Percentiles rank a stretch among this genome's conserved stretches.
These are phyloP conservation scores for Lepidocyrtoides sp. DNA, from an alignment of 2,888 invertebrate genomes.

Conservation along the genomic window DNA sequence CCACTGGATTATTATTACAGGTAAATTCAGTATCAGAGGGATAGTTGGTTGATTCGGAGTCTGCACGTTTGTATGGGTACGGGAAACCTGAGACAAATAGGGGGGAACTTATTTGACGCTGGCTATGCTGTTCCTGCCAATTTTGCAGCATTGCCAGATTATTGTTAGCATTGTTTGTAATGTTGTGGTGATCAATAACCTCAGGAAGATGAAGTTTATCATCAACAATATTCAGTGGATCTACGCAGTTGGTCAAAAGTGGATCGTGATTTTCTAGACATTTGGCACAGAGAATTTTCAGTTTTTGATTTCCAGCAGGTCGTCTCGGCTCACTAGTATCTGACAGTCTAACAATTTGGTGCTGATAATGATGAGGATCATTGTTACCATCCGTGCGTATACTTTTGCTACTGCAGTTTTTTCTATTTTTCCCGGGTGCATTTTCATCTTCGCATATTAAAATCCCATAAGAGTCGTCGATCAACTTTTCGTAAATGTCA, in stretches of 20 bases:
- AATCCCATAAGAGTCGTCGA: constrained; percentile 85
- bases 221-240: constrained; percentile 38
- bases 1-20: constrained; percentile 78
- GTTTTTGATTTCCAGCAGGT: constrained; percentile 78
- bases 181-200: constrained; percentile 28
- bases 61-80: constrained; percentile 26
- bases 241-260: constrained; percentile 84
- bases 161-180: constrained; percentile 19
- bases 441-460: constrained; percentile 85
- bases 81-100: constrained; percentile 70
- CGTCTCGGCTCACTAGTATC: constrained; percentile 1
- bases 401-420: constrained; percentile 20
- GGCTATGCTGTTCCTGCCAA: constrained; percentile 33
- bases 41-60: constrained; percentile 85
- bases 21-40: constrained; percentile 85
- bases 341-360: constrained; percentile 25
- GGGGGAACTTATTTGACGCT: background rate
- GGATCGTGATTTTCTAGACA: constrained; percentile 86
- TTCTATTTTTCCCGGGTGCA: constrained; percentile 50
- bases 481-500: constrained; percentile 85
- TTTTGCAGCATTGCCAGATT: background rate
- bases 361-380: constrained; percentile 28
- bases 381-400: constrained; percentile 32
- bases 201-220: constrained; percentile 28
- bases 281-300: constrained; percentile 85